A percentile compares a stretch with the other conserved stretches of the same genome.
Evolutionary conservation across 2,113 vertebrate species (phyloP).

Genomic region (Epinephelus cyanopodus): DNA sequence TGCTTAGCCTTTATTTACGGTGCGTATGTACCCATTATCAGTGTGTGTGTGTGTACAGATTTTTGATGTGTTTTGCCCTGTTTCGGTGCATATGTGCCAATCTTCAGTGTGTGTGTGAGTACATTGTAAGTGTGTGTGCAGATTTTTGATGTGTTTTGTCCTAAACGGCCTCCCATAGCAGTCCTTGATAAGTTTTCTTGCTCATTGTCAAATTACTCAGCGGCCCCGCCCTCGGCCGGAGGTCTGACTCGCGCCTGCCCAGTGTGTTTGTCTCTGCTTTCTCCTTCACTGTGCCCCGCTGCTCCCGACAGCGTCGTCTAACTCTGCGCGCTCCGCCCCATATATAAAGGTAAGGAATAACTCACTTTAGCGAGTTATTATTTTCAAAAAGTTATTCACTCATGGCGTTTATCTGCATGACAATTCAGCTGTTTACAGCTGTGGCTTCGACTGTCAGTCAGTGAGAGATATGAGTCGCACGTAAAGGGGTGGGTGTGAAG

Average conservation of each 20-base stretch:
- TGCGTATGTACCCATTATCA: no score
- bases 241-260: constrained; percentile 72
- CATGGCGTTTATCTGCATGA: neutral
- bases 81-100: no score
- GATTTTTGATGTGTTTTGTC: no score
- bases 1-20: no score
- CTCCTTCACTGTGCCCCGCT: constrained; percentile 79
- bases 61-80: no score
- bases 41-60: no score
- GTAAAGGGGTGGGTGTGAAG: constrained; percentile 10
- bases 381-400: neutral
- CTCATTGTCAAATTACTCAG: constrained; percentile 61
- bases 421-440: neutral
- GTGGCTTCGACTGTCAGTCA: constrained; percentile 1
- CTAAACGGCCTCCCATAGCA: no score
- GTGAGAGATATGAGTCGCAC: constrained; percentile 33
- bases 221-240: constrained; percentile 62
- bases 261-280: constrained; percentile 53
- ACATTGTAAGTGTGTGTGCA: no score
- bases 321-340: constrained; percentile 42
- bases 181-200: constrained; percentile 1
- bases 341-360: constrained; percentile 70
- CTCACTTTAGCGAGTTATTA: neutral
- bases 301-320: constrained; percentile 34
- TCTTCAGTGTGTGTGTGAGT: no score